Percentiles rank a stretch among this genome's conserved stretches.
Evolutionary conservation across 2,888 invertebrate species (phyloP).

Genomic region (Ptilodon capucinus): DNA sequence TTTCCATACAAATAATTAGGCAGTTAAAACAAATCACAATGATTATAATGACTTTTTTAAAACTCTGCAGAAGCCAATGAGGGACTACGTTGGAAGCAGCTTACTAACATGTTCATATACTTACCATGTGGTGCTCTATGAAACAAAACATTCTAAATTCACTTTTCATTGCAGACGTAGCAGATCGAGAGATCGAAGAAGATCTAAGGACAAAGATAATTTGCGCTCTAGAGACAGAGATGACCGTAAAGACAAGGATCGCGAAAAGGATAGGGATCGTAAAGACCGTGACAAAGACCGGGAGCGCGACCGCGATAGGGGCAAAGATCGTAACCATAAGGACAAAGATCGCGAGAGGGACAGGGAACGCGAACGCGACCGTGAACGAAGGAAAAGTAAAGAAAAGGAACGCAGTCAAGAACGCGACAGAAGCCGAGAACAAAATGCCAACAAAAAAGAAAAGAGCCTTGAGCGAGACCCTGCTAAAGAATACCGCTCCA

Average conservation of each 20-base stretch:
- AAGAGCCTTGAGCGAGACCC: conserved; percentile 60
- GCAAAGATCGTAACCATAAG: conserved; percentile 50
- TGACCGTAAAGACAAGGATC: conserved; percentile 44
- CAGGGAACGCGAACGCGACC: conserved; percentile 47
- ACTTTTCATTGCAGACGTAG: conserved; percentile 50
- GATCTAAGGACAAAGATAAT: conserved; percentile 84
- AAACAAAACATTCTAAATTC: neutral
- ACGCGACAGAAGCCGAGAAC: conserved; percentile 55
- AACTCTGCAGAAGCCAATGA: no score
- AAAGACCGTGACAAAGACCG: conserved; percentile 48
- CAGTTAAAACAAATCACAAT: no score
- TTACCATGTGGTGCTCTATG: no score
- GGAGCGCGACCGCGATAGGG: conserved; percentile 65
- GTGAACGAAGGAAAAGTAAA: conserved; percentile 59
- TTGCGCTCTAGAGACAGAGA: conserved; percentile 81
- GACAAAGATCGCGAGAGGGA: conserved; percentile 48
- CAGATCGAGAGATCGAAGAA: conserved; percentile 73
- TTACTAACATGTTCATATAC: no score
- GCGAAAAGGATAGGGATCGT: conserved; percentile 66
- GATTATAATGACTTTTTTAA: no score
- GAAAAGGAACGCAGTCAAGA: conserved; percentile 62
- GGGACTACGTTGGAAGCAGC: no score
- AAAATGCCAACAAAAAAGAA: conserved; percentile 55
- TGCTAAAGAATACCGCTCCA: conserved; percentile 64
- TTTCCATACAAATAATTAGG: no score